A percentile compares a stretch with the other conserved stretches of the same genome.
Conservation (phyloP, 1,140 invertebrate genomes). For the Hormaphis cornu region DNA sequence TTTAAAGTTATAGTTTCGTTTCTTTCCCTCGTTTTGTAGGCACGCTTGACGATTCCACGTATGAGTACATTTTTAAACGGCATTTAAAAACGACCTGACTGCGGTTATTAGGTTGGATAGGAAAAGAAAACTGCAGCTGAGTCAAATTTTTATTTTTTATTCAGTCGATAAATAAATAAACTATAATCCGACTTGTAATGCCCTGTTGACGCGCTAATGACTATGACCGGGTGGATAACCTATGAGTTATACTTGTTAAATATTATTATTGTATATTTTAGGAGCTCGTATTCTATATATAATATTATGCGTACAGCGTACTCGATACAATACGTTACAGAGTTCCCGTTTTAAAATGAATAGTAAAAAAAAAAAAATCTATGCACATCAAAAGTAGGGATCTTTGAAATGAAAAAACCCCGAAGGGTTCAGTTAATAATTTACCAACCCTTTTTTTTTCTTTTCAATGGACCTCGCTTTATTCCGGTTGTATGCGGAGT, state of each 20-base stretch:
- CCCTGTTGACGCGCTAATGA: slow-evolving; percentile 10
- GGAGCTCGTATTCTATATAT: too few species aligned
- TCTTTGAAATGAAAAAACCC: slow-evolving; percentile 25
- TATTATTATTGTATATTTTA: too few species aligned
- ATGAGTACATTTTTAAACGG: too few species aligned
- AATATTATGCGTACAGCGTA: background rate
- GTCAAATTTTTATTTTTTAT: slow-evolving; percentile 1
- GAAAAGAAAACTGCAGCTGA: background rate
- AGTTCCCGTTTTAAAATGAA: background rate
- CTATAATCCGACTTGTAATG: slow-evolving; percentile 29
- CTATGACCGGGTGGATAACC: background rate
- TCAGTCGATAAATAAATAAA: slow-evolving; percentile 21
- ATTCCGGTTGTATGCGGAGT: slow-evolving; percentile 13
- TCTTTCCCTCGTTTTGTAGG: too few species aligned
- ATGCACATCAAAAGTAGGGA: slow-evolving; percentile 4
- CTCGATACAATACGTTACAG: slow-evolving; percentile 2
- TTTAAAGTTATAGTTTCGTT: too few species aligned
- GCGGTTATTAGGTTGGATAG: background rate
- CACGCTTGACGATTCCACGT: too few species aligned
- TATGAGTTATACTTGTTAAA: too few species aligned
- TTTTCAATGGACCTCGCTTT: slow-evolving; percentile 28
- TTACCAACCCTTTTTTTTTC: slow-evolving; percentile 27
- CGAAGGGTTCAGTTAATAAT: slow-evolving; percentile 29
- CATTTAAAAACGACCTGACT: background rate
- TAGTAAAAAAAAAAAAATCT: background rate